A percentile compares a stretch with the other conserved stretches of the same genome.
Conservation (phyloP, 2,113 vertebrate species). For the Tautogolabrus adspersus region DNA sequence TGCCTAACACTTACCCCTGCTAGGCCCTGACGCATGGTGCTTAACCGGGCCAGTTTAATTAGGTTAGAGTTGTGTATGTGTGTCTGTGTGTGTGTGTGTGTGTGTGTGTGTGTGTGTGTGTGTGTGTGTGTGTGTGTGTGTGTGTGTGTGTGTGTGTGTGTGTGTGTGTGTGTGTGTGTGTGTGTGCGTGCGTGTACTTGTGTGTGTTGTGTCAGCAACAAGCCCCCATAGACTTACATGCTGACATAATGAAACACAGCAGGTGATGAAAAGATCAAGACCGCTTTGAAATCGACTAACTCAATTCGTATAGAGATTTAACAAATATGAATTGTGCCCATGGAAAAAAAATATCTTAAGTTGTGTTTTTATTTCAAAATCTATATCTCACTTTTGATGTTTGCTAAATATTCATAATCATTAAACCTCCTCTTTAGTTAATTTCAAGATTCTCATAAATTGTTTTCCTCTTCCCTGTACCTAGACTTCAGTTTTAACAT, state of each 20-base stretch:
- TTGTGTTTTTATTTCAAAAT: not conserved
- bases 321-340: conserved; percentile 1
- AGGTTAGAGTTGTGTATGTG: conserved; percentile 81
- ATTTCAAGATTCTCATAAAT: too few relatives aligned
- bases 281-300: conserved; percentile 54
- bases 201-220: conserved; percentile 44
- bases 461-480: too few relatives aligned
- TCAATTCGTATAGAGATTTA: conserved; percentile 10
- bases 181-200: conserved; percentile 28
- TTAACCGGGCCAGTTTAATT: conserved; percentile 85
- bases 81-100: conserved; percentile 45
- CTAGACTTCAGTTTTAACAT: too few relatives aligned
- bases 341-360: not conserved
- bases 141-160: conserved; percentile 36
- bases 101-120: conserved; percentile 30
- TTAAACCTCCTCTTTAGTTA: too few relatives aligned
- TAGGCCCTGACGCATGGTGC: conserved; percentile 81
- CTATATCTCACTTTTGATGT: too few relatives aligned
- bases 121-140: conserved; percentile 23
- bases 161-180: conserved; percentile 33
- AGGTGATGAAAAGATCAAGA: conserved; percentile 59
- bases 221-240: conserved; percentile 41
- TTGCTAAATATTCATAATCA: too few relatives aligned
- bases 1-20: conserved; percentile 70
- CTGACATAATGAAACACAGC: conserved; percentile 69